Evolutionary conservation across 2,113 vertebrate genomes (phyloP), one percentile per base, ranked within the genome.

Genomic region (Colius striatus): DNA sequence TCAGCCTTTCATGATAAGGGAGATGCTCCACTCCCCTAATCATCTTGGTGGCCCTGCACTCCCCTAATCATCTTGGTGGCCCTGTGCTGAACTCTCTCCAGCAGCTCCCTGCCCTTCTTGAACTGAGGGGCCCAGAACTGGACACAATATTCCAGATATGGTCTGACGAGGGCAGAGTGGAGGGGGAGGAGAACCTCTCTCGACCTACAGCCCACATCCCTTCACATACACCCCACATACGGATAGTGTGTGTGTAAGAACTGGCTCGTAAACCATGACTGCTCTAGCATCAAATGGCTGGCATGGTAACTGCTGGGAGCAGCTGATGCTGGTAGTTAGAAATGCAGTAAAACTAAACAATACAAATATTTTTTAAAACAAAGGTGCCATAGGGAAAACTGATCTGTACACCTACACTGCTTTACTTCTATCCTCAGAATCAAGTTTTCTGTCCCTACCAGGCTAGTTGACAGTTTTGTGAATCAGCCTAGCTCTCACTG

Each of bases 391-490:
- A 75, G 14, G 21, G 34, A 34, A 93, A 90, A 90, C 2, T 2
- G 27, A 62, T 66, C 47, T 87, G 71, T 55, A 41, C 0, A 0
- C 74, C 89, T 76, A 84, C 84, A 76, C 14, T 83, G 62, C 74
- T 94, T 76, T 94, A 91, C 12, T 89, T 77, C 82, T 78, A 30
- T 38, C 23, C 68, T 74, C 43, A 86, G 90, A 95, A 89, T 84
- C 47, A 70, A 7, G 41, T 81, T 74, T 79, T 87, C 67, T 67
- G 47, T 67, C 90, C 61, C 63, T 34, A 71, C 20, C 51, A 68
- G 21, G 63, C 94, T 91, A 95, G 82, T 85, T 74, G 87, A 90
- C 73, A 77, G 55, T 67, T 83, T 51, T 86, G 72, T 93, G 89
- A 94, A 34, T 90, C 94, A 93, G 66, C 63, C 91, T 88, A 78